Evolutionary conservation across 2,113 vertebrate species (phyloP).

Genomic region (human (Homo sapiens)): GRCh38 chr6:14574001-14574500

Average conservation of each 20-base stretch:
- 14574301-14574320: background rate
- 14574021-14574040: background rate
- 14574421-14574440: slow-evolving; percentile 11
- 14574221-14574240: background rate
- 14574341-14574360: background rate
- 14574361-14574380: background rate
- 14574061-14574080: background rate
- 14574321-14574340: background rate
- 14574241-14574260: background rate
- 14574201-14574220: background rate
- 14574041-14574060: background rate
- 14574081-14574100: background rate
- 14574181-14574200: background rate
- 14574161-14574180: rapidly evolving
- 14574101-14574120: background rate
- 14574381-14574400: background rate
- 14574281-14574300: background rate
- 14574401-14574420: background rate
- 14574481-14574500: slow-evolving; percentile 60
- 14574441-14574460: slow-evolving; percentile 47
- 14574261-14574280: background rate
- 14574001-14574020: background rate
- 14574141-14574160: background rate
- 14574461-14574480: slow-evolving; percentile 59
- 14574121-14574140: rapidly evolving